Base-by-base conservation (phyloP, 2,888 invertebrate genomes). In the Nymphalis c-album region DNA sequence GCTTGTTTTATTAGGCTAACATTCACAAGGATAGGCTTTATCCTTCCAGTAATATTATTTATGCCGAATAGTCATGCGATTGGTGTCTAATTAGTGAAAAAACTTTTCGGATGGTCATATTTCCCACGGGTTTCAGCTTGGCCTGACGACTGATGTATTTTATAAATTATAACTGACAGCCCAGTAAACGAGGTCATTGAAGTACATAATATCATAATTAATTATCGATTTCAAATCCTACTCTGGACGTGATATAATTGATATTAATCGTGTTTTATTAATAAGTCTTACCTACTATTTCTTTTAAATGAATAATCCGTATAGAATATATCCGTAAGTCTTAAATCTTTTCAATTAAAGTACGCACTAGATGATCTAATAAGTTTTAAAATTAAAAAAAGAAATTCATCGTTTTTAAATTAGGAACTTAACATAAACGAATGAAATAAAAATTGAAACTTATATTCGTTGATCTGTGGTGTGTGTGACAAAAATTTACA, bases 11-110 rank as follows among this genome's bases (percentile, higher is more conserved):
- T 57, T 8, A 7, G 35, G 3, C 18, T 26, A 47, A n/a, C 40
- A 35, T 55, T 22, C 26, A 63, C 45, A 59, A n/a, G 20, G n/a
- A 48, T 31, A 22, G 22, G 26, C 18, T 60, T n/a, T 22, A 57
- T 60, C 17, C 55, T 50, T 57, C 58, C 50, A 17, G 47, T 20
- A 51, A 53, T 18, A 46, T 62, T 67, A 64, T 67, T 71, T 71
- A 69, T 71, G 68, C 45, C 45, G 48, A 55, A 55, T 46, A 60
- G 69, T 64, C 69, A 71, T 71, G 71, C 67, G 35, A 71, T 69
- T 60, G 48, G 64, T 26, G 57, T 51, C 53, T 64, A 71, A 71
- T 71, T 67, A 71, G 67, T 50, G 53, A 64, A 67, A 69, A 60
- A 51, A 40, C 53, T 46, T 53, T 67, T 55, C 40, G 40, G 50